Evolutionary conservation across 2,113 vertebrate genomes (phyloP).

Genomic region (Cavia porcellus): DNA sequence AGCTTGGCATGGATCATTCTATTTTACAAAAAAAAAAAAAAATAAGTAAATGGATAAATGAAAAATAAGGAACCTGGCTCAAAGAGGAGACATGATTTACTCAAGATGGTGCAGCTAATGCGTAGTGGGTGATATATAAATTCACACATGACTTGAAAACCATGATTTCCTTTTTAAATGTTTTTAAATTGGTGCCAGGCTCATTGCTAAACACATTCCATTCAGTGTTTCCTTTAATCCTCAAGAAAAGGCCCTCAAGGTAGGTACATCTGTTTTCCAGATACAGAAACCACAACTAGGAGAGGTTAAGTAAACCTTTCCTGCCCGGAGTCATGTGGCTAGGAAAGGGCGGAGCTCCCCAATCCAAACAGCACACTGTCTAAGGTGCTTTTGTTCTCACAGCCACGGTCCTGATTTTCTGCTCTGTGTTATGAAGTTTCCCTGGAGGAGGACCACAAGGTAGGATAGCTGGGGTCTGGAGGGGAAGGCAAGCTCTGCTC

Average conservation of each 20-base stretch:
- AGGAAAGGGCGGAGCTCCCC: neutral
- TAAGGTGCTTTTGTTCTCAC: neutral
- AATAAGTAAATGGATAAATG: neutral
- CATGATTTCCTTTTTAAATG: neutral
- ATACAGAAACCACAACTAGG: neutral
- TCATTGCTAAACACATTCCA: neutral
- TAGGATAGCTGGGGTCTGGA: neutral
- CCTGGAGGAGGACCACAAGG: neutral
- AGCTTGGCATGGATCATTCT: neutral
- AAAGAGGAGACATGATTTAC: neutral
- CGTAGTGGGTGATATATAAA: neutral
- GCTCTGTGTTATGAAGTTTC: neutral
- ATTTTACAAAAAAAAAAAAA: neutral
- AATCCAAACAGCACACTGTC: no score
- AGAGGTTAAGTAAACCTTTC: neutral
- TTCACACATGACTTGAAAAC: neutral
- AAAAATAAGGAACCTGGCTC: neutral
- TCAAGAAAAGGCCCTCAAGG: neutral
- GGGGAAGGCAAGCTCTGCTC: neutral
- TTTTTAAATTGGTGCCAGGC: neutral
- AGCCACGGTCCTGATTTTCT: no score
- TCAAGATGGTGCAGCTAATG: neutral
- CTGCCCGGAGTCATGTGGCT: neutral
- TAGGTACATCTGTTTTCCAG: neutral
- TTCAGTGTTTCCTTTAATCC: neutral